Evolutionary conservation across 2,113 vertebrate genomes (phyloP).

Genomic region (Anguilla rostrata): DNA sequence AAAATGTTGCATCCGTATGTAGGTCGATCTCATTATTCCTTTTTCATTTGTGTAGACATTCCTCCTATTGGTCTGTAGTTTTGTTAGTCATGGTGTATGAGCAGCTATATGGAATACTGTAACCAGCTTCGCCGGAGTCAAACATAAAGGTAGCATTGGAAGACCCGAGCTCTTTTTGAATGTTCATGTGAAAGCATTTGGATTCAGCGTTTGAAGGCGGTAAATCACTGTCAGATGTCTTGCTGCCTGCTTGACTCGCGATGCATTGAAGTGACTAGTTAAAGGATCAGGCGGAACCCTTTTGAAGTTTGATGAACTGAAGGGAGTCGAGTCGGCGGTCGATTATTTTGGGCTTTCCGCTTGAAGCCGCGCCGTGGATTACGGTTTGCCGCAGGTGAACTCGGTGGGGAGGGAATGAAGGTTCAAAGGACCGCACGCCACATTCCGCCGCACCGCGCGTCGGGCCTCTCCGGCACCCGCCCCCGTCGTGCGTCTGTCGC

Average conservation of each 20-base stretch:
- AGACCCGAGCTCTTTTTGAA: not conserved
- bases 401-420: not conserved
- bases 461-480: not conserved
- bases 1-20: not conserved
- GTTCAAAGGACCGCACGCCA: not conserved
- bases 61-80: not conserved
- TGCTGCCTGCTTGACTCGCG: not conserved
- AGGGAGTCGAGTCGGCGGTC: not conserved
- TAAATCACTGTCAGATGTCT: not conserved
- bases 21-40: not conserved
- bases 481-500: not conserved
- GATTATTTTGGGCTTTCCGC: not conserved
- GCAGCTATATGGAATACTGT: not conserved
- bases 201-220: not conserved
- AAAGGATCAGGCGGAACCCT: not conserved
- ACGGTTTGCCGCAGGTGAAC: not conserved
- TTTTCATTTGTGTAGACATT: not conserved
- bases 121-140: not conserved
- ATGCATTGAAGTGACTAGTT: not conserved
- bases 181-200: not conserved
- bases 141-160: not conserved
- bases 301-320: not conserved
- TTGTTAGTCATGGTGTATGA: not conserved
- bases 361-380: not conserved
- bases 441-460: not conserved